Percentiles rank a stretch among this genome's conserved stretches.
These are phyloP conservation scores for Mercenaria mercenaria DNA, from an alignment of 1,140 invertebrate genomes.

Conservation along the genomic window DNA sequence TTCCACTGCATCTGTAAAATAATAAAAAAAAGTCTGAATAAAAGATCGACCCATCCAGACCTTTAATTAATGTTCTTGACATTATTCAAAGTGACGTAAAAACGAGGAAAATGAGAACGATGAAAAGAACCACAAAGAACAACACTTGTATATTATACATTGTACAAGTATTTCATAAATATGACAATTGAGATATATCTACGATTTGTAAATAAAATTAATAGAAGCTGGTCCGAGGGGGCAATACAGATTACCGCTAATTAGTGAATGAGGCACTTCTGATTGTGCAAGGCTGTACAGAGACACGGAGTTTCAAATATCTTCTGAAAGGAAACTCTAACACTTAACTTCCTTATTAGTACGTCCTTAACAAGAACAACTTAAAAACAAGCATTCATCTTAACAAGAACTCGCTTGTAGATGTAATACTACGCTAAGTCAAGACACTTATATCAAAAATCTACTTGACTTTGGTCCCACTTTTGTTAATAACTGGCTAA, in stretches of 20 bases:
- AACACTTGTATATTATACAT: too few species aligned
- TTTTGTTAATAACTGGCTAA: not conserved
- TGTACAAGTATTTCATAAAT: too few species aligned
- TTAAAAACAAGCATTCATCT: not conserved
- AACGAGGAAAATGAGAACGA: too few species aligned
- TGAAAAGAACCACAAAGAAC: too few species aligned
- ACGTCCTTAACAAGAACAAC: not conserved
- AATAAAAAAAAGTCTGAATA: too few species aligned
- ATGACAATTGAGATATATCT: too few species aligned
- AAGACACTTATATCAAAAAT: not conserved
- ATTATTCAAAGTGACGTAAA: too few species aligned
- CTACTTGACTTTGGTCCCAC: not conserved
- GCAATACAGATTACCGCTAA: not conserved
- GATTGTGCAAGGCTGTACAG: not conserved
- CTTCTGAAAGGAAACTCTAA: not conserved
- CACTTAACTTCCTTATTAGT: conserved; percentile 18
- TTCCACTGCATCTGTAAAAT: too few species aligned
- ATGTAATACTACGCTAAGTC: not conserved
- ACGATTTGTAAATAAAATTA: too few species aligned
- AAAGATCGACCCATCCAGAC: too few species aligned
- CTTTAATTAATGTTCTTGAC: too few species aligned
- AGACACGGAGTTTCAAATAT: not conserved
- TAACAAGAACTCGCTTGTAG: not conserved
- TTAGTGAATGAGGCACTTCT: not conserved
- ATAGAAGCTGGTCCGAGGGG: not conserved